Evolutionary conservation across 2,113 vertebrate species (phyloP), one percentile per base, ranked within the genome.

Genomic region (Crotalus viridis): DNA sequence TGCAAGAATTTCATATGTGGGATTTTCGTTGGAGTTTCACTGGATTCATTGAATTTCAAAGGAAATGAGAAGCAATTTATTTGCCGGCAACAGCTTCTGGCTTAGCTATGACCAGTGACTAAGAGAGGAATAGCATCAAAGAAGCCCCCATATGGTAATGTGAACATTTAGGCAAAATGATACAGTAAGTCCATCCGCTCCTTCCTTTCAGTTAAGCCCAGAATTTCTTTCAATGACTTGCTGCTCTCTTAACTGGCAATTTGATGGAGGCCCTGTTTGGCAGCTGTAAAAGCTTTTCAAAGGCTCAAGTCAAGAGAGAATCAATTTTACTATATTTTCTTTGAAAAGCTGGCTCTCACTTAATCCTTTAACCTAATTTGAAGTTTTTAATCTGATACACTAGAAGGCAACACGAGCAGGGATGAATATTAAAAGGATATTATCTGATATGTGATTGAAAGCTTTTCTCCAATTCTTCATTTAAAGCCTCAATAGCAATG

Each of bases 401-500:
- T 89, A 90, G 87, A 6, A 0, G 74, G 1, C 90, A 69, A 93
- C 91, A 93, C 17, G 1, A 85, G 56, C 55, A 54, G 89, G 89
- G 0, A 24, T 19, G 88, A 89, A 74, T 22, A 15, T n/a, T 21
- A 46, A 88, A 56, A 21, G 59, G 48, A 93, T 93, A 93, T 91
- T 91, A 88, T 90, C 88, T 0, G 21, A 46, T 92, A 56, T 15
- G 33, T 81, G 57, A 90, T 17, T 56, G 24, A 61, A 92, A 22
- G 85, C 91, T 88, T 92, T 91, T 87, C 91, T 89, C 85, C 90
- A 59, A 48, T 59, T 86, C 54, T 87, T 59, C 91, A 93, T 93
- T 91, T 95, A 94, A 92, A 93, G 91, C 54, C 85, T 95, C 94
- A 81, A 54, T 94, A 64, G 91, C 93, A 95, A 92, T 93, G 94